phyloP scores from a whole-genome alignment of 2,888 invertebrate species.

The Escarpia spicata region DNA sequence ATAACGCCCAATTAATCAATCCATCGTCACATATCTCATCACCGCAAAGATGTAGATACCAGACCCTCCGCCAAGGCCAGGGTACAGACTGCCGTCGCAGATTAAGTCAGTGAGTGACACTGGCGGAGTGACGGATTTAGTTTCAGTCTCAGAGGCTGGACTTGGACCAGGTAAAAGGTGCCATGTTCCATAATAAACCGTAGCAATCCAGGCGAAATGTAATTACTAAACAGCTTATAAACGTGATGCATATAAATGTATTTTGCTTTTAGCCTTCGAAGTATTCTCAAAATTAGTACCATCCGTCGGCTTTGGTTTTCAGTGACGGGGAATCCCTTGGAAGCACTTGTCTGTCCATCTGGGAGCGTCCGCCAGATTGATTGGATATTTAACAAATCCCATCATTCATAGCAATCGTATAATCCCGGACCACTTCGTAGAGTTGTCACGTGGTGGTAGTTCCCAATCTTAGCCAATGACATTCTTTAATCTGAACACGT shows the following conservation, averaged over 20 bases:
- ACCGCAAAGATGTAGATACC: no score
- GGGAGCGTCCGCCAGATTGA: slow-evolving; percentile 22
- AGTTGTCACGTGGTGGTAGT: slow-evolving; percentile 31
- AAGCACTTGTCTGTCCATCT: slow-evolving; percentile 3
- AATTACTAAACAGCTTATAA: not conserved
- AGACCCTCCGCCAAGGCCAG: no score
- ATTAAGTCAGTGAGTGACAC: not conserved
- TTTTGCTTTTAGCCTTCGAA: not conserved
- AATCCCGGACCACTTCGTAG: slow-evolving; percentile 39
- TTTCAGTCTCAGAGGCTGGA: not conserved
- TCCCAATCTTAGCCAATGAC: slow-evolving; percentile 36
- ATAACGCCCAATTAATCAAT: no score
- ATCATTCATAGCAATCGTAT: slow-evolving; percentile 39
- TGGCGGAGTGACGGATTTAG: not conserved
- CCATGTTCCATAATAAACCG: not conserved
- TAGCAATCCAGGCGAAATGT: not conserved
- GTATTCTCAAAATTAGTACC: not conserved
- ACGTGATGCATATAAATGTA: not conserved
- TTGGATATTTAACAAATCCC: slow-evolving; percentile 39
- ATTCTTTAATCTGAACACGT: slow-evolving; percentile 45
- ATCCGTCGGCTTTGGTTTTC: not conserved
- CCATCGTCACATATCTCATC: no score
- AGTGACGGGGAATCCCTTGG: not conserved
- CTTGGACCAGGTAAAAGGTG: not conserved
- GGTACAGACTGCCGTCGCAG: no score